phyloP scores from a whole-genome alignment of 1,140 invertebrate species.

The roundworm (Caenorhabditis elegans) region WBcel235 BX284603.4:5938001-5938500 shows the following conservation, averaged over 20 bases:
- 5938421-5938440: too few relatives aligned
- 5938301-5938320: background rate
- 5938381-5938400: too few relatives aligned
- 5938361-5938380: too few relatives aligned
- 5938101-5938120: background rate
- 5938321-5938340: too few relatives aligned
- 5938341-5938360: too few relatives aligned
- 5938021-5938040: background rate
- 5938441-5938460: too few relatives aligned
- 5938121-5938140: conserved; percentile 15
- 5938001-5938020: background rate
- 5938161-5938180: conserved; percentile 29
- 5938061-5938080: background rate
- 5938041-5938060: background rate
- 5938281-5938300: background rate
- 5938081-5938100: background rate
- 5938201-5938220: background rate
- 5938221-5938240: background rate
- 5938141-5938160: conserved; percentile 17
- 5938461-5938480: too few relatives aligned
- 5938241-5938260: conserved; percentile 14
- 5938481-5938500: too few relatives aligned
- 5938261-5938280: background rate
- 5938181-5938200: background rate
- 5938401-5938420: too few relatives aligned